Evolutionary conservation across 2,797 vertebrate species (phyloP), one percentile per base, ranked within the genome.

Genomic region (Gallinago solitaria): DNA sequence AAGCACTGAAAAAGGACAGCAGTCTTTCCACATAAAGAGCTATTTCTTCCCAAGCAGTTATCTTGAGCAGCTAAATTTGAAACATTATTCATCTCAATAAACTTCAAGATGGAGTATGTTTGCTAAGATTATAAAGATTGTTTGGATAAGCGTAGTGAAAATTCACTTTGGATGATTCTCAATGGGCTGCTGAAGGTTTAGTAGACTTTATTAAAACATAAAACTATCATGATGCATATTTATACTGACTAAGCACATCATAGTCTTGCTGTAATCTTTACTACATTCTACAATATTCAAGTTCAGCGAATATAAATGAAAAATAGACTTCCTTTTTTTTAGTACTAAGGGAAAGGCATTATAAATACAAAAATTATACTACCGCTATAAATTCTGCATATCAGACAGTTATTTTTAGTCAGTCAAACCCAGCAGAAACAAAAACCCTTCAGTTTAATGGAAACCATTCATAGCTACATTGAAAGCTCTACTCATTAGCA

Each of bases 1-100:
- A 50, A 76, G 19, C 16, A 87, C 0, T 35, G 45, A 87, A 85
- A 92, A 92, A 85, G 28, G 64, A 92, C 47, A 91, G 47, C 27
- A 86, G 47, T 47, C 57, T 79, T 84, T 33, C 41, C 37, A 82
- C 30, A 69, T 50, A 79, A 89, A 92, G 50, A 73, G 25, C 24
- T 90, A 30, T 30, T 70, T 85, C 53, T 88, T 41, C 30, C 77
- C 76, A 75, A 57, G 69, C 32, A 65, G 17, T 76, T 96, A 88
- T 79, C 84, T 70, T 67, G 39, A 91, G 64, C 59, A 80, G 86
- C 57, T 89, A 89, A 71, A 92, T 84, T 28, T 87, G 87, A 93
- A 95, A 65, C 54, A 76, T 78, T 57, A 93, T 83, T 93, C 65
- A 83, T 73, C 50, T 81, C 94, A 90, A 91, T 81, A 93, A 84